Evolutionary conservation across 2,888 invertebrate species (phyloP), one percentile per base, ranked within the genome.

Genomic region (Lymantria monacha): DNA sequence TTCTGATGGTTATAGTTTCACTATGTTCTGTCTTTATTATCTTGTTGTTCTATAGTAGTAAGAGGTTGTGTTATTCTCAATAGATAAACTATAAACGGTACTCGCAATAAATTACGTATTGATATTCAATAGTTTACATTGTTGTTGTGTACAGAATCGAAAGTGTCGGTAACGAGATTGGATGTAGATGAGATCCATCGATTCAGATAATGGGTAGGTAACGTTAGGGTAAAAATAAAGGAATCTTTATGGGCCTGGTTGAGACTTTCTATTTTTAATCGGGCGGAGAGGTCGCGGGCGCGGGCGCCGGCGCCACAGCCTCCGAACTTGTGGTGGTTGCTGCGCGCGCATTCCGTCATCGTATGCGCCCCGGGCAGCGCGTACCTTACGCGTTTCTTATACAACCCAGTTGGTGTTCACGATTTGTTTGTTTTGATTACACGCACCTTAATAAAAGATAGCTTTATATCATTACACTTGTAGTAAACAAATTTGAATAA

Each of bases 251-350:
- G 81, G 78, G 76, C 74, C 81, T 72, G 82, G 82, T 85, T 85
- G 72, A 72, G 76, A 84, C 91, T 91, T 91, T 91, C 91, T 91
- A 91, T 91, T 91, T 90, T 89, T 88, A 85, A 81, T 82, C 81
- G 79, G 81, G 83, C 75, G 82, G 83, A 81, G 82, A 86, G 87
- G 88, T 83, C 81, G 83, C 79, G 76, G 79, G 76, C 76, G 80
- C 79, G 69, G 72, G 74, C 75, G 87, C 85, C 79, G 72, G 76
- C 74, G 87, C 85, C 79, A 71, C 85, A 84, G 88, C 87, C 86
- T 87, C 87, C 76, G 73, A 76, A 76, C 81, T 81, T 71, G 71
- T 74, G 80, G 80, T 76, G 79, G 81, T 73, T 69, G 75, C 60
- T 71, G 77, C 74, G 79, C 76, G 82, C 83, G 83, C 90, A 91